Base-by-base conservation (phyloP, 2,113 vertebrate species). In the Propithecus coquereli region DNA sequence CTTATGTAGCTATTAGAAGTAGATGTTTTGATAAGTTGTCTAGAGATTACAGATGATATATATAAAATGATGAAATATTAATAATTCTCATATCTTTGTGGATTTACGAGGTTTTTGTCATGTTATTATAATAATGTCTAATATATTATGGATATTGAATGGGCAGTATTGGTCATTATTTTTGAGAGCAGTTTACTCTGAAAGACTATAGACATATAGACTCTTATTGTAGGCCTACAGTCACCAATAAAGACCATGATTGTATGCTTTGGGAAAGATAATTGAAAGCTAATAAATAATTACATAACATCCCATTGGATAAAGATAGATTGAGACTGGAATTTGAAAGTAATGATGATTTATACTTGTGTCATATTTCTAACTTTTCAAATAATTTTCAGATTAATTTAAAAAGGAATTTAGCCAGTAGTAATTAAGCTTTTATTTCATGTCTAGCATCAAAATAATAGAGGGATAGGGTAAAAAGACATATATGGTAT, bases 301-400 rank as follows among this genome's bases (percentile, higher is more conserved):
- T 79, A 20, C 47, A 73, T 66, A 80, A 95, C 79, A 70, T 88
- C 12, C 45, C 45, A 8, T 25, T 90, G 40, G 23, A 52, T 70
- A 76, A 43, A 57, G 18, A 86, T 27, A 86, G 40, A 32, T 70
- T 6, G 5, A 34, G 25, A 68, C 16, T 61, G n/a, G 74, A 85
- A 63, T 68, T 80, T 40, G 2, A 27, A 83, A 96, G 57, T 87
- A 45, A 83, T 70, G 57, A 25, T 66, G 57, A 84, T 8, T 84
- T 91, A 83, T n/a, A 43, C n/a, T 79, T 77, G n/a, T 32, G 34
- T 94, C 47, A 14, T 83, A 34, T 77, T 94, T 94, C 13, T 23
- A 54, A 63, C n/a, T 90, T 93, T 94, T 73, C n/a, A 63, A 84
- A 73, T 91, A 73, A 74, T 90, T 82, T 95, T 76, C 71, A 81